Base-by-base conservation (phyloP, 2,888 invertebrate genomes). In the Oscheius sp. region DNA sequence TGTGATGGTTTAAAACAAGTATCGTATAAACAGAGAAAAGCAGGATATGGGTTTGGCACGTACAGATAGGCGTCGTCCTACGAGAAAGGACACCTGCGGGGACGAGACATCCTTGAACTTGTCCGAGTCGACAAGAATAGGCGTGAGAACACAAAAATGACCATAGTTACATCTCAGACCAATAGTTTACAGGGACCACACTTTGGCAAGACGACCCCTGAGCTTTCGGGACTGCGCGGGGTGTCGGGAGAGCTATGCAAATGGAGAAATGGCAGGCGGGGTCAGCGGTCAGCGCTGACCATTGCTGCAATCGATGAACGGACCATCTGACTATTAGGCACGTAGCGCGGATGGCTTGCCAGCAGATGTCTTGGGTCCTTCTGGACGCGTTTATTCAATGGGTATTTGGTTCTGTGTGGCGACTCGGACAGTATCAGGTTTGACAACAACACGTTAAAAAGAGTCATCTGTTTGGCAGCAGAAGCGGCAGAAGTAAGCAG, bases 221-320 rank as follows among this genome's bases (percentile, higher is more conserved):
- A 42, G 42, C 42, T 42, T 42, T 42, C 42, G 42, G 42, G 42
- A 42, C 42, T 42, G 48, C 63, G 63, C 63, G 60, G 65, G 63
- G 65, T 50, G 65, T 65, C 65, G 48, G n/a, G 63, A 53, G 68
- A 68, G 68, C 68, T 35, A 68, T 55, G 68, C 68, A 68, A 68
- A 68, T 68, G 55, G 68, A 53, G 68, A 53, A 65, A 68, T 68
- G 68, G 68, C 68, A 68, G 68, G 68, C 68, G 68, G 68, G 68
- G 68, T 68, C 68, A 68, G 68, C 68, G 68, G 68, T 68, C 68
- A 68, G 53, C 68, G 68, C 33, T 68, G 68, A 68, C 68, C 68
- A 68, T 68, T 55, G 32, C 29, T 5, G 33, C 68, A 37, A 55
- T 55, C 55, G 68, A 53, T 55, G 66, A 68, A 68, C 68, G 68